A percentile compares a stretch with the other conserved stretches of the same genome.
These are phyloP conservation scores for Hypselothyrea guttata DNA, from an alignment of 2,888 invertebrate species.

Conservation along the genomic window DNA sequence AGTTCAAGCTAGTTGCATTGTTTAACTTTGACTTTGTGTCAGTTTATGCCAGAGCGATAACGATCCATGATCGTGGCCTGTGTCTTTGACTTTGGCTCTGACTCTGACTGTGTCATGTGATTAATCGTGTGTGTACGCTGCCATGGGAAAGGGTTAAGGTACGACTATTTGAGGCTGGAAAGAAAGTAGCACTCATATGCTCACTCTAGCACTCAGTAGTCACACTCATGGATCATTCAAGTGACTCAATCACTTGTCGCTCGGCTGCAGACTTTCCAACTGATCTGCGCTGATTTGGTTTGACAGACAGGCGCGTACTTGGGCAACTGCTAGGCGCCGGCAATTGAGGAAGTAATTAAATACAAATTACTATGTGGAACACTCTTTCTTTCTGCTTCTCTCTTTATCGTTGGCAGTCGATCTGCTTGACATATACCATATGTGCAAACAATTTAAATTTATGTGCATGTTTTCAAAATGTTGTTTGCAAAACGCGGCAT, in stretches of 20 bases:
- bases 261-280: slow-evolving; percentile 59
- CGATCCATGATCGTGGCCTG: slow-evolving; percentile 65
- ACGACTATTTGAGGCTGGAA: slow-evolving; percentile 29
- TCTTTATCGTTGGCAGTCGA: slow-evolving; percentile 30
- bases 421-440: slow-evolving; percentile 41
- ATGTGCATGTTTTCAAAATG: slow-evolving; percentile 37
- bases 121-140: slow-evolving; percentile 67
- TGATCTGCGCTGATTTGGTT: slow-evolving; percentile 17
- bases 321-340: slow-evolving; percentile 34
- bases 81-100: not conserved
- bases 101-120: slow-evolving; percentile 53
- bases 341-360: slow-evolving; percentile 58
- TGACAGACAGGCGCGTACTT: slow-evolving; percentile 41
- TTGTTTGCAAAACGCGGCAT: too few species aligned
- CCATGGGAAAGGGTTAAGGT: slow-evolving; percentile 59
- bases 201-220: slow-evolving; percentile 22
- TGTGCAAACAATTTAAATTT: slow-evolving; percentile 71
- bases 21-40: slow-evolving; percentile 74
- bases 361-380: slow-evolving; percentile 31
- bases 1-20: slow-evolving; percentile 71
- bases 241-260: slow-evolving; percentile 48
- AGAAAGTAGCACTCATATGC: slow-evolving; percentile 74
- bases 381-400: too few species aligned
- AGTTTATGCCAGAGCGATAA: slow-evolving; percentile 61
- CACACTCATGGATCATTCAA: slow-evolving; percentile 12